These are phyloP conservation scores for Carettochelys insculpta DNA, from an alignment of 2,113 vertebrate species.

Conservation along the genomic window DNA sequence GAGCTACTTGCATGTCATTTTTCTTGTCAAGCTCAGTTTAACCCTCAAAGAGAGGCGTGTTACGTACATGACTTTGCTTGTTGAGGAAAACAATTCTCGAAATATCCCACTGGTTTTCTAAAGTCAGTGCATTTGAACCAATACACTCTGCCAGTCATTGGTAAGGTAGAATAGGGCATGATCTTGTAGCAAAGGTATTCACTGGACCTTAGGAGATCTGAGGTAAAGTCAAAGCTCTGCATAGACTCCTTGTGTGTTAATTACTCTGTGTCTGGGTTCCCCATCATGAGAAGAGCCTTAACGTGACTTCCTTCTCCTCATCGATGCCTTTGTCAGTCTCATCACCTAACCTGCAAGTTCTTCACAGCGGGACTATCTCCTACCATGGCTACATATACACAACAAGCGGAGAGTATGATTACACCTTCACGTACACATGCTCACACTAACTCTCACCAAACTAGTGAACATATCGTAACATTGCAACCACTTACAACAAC, in stretches of 20 bases:
- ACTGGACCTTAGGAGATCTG: neutral
- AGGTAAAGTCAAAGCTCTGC: neutral
- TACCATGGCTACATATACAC: neutral
- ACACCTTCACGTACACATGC: neutral
- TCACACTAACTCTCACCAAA: neutral
- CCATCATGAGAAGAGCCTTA: neutral
- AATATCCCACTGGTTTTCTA: neutral
- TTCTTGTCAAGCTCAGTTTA: neutral
- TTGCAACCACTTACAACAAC: neutral
- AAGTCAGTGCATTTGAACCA: too few species aligned
- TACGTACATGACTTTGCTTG: neutral
- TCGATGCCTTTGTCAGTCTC: neutral
- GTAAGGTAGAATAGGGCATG: neutral
- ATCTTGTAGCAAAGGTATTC: neutral
- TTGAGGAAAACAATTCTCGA: constrained; percentile 12
- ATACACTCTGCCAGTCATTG: accelerated
- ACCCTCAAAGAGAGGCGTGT: neutral
- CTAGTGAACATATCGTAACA: neutral
- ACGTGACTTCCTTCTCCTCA: neutral
- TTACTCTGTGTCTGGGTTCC: neutral
- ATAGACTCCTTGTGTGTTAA: neutral
- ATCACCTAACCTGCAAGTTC: neutral
- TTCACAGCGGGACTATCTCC: neutral
- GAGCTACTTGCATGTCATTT: neutral
- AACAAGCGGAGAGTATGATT: neutral